phyloP scores from a whole-genome alignment of 2,113 vertebrate species.

The Bothrops jararaca region DNA sequence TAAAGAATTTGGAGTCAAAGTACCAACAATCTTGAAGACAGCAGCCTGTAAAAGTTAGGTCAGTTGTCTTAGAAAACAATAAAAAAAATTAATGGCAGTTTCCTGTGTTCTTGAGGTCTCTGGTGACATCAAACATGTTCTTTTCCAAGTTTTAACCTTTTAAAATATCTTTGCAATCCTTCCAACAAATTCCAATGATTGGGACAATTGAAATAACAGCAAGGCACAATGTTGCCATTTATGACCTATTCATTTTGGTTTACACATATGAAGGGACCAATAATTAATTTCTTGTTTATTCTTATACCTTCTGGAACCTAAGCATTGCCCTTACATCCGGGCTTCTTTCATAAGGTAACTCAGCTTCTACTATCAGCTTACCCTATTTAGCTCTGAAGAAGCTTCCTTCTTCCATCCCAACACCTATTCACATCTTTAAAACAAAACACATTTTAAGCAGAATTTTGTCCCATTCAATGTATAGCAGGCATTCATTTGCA shows the following conservation, averaged over 20 bases:
- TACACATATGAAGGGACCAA: not conserved
- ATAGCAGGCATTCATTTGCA: slow-evolving; percentile 26
- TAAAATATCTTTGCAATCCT: not conserved
- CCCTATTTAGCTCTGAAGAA: not conserved
- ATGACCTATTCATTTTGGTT: not conserved
- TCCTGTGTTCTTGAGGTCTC: not conserved
- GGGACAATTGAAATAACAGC: not conserved
- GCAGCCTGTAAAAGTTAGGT: not conserved
- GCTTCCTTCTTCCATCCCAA: not conserved
- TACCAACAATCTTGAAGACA: not conserved
- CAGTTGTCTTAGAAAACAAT: not conserved
- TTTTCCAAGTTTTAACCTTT: not conserved
- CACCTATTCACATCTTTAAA: slow-evolving; percentile 13
- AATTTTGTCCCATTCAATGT: not conserved
- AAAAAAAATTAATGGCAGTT: not conserved
- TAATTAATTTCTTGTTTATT: not conserved
- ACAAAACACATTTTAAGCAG: slow-evolving; percentile 36
- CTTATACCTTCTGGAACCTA: not conserved
- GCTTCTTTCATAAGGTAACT: not conserved
- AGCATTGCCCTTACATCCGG: not conserved
- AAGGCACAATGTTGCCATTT: not conserved
- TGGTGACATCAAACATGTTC: not conserved
- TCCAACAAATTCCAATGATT: not conserved
- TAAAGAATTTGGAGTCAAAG: not conserved
- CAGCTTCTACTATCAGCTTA: not conserved